Percentiles rank a stretch among this genome's conserved stretches.
phyloP scores from a whole-genome alignment of 2,888 invertebrate genomes.

The Sarcophaga caerulescens region DNA sequence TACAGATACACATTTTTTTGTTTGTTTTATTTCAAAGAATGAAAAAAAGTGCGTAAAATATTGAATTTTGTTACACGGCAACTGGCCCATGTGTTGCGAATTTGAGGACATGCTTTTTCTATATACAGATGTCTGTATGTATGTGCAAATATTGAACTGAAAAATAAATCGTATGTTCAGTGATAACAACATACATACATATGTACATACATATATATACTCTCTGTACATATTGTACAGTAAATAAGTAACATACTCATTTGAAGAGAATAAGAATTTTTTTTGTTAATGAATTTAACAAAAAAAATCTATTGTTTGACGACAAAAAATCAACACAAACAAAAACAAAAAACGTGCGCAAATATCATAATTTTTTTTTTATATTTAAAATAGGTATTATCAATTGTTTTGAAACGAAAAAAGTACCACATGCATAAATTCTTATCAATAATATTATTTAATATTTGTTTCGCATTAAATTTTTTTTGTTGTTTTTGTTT shows the following conservation, averaged over 20 bases:
- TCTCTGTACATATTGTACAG: no score
- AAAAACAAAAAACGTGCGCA: not conserved
- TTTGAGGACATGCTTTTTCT: conserved; percentile 36
- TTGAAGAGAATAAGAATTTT: no score
- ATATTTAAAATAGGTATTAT: not conserved
- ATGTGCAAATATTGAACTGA: not conserved
- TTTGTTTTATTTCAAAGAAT: not conserved
- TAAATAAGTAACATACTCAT: no score
- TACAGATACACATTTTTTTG: conserved; percentile 3
- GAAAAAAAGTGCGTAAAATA: not conserved
- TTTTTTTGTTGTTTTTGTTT: no score
- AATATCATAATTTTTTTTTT: not conserved
- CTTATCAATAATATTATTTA: not conserved
- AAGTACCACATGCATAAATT: not conserved
- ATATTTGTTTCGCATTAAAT: no score
- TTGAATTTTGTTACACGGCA: not conserved
- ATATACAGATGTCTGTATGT: not conserved
- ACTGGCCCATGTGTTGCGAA: not conserved
- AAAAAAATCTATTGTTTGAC: no score
- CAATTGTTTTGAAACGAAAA: not conserved
- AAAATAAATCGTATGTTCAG: not conserved
- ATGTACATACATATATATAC: not conserved
- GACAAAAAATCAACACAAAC: no score
- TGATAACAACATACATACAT: not conserved
- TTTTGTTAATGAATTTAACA: no score